Evolutionary conservation across 2,797 vertebrate genomes (phyloP).

Genomic region (Cryptoprocta ferox): DNA sequence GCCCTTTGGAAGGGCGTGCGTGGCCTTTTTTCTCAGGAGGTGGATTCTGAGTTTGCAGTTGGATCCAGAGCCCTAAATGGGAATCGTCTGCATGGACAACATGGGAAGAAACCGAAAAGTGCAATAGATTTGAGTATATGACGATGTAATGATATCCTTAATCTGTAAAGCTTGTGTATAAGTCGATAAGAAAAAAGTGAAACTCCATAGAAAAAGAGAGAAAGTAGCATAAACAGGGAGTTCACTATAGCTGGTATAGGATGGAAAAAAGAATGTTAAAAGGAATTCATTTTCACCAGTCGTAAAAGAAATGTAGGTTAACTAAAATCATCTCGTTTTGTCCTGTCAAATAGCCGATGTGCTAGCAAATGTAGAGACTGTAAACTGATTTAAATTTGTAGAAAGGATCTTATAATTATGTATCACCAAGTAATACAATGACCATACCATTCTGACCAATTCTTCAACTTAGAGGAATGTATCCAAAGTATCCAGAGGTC

Average conservation of each 20-base stretch:
- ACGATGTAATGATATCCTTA: background rate
- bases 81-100: no score
- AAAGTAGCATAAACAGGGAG: background rate
- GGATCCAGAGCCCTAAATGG: background rate
- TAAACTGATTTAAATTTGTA: background rate
- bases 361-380: background rate
- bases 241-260: background rate
- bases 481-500: background rate
- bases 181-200: background rate
- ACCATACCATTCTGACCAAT: accelerated
- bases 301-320: background rate
- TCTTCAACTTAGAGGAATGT: background rate
- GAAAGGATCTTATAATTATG: background rate
- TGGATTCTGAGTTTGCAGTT: background rate
- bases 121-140: background rate
- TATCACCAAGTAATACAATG: background rate
- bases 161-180: background rate
- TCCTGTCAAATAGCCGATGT: background rate
- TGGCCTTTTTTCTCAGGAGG: background rate
- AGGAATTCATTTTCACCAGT: background rate
- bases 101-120: background rate
- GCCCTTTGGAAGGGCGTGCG: background rate
- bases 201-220: background rate
- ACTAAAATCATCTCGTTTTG: background rate
- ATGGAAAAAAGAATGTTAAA: background rate